Evolutionary conservation across 2,888 invertebrate genomes (phyloP), one percentile per base, ranked within the genome.

Genomic region (Cheilosia impressa): DNA sequence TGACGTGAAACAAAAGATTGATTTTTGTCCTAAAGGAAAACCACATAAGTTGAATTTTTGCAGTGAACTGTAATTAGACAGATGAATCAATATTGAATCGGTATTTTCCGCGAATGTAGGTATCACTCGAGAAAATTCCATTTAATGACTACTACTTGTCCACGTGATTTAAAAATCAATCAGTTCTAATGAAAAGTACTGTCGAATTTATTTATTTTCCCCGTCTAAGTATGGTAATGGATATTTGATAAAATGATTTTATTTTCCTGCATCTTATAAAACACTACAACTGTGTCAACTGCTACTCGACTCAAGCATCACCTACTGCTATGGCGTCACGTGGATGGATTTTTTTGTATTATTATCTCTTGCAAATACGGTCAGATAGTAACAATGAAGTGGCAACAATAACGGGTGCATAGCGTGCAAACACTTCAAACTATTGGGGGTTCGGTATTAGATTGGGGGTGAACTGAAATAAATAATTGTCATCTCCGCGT

Each of bases 91-190:
- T 31, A 19, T 63, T 19, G 22, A 19, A 34, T 50, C 34, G 7
- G 15, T 17, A 13, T 1, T 24, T 66, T 53, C 53, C 53, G 17
- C 9, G 27, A 13, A 38, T 38, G 15, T n/a, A n/a, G n/a, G n/a
- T 22, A 53, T n/a, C 57, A 47, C 47, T 34, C 31, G 15, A 19
- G 57, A 57, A 45, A 47, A 69, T 57, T 45, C 45, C 19, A 72
- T 15, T 62, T 62, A 19, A 72, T 62, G 13, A 38, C 38, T 38
- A 38, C 38, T 38, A 53, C 31, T 50, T 62, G 17, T 27, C 34
- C 72, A 52, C 72, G 72, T 62, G 72, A 72, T 47, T 57, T 45
- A 4, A 43, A 43, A 52, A 60, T 34, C 58, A 71, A 71, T 71
- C 60, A 71, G 19, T 62, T 62, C 60, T 47, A 71, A 71, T 50